A percentile compares a stretch with the other conserved stretches of the same genome.
Conservation (phyloP, 2,113 vertebrate genomes). For the Alaudala cheleensis region DNA sequence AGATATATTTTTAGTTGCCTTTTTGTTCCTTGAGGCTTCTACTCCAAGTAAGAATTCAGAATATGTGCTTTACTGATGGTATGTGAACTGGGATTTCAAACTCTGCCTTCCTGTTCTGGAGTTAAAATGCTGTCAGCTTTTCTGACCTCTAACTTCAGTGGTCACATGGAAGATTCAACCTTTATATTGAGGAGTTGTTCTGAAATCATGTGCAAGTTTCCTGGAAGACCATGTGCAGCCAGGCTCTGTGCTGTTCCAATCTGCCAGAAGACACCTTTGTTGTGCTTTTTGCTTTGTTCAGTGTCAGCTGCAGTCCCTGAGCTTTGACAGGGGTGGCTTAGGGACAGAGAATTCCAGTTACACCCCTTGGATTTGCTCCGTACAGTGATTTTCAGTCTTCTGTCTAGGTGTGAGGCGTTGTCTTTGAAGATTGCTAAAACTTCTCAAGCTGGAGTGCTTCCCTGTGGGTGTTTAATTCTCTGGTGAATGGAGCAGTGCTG, state of each 20-base stretch:
- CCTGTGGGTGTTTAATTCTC: background rate
- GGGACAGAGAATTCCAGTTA: background rate
- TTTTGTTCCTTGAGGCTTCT: background rate
- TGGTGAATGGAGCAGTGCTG: background rate
- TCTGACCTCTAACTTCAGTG: background rate
- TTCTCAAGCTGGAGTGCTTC: background rate
- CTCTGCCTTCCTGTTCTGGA: background rate
- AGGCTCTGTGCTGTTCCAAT: background rate
- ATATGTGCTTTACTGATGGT: background rate
- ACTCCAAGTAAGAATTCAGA: background rate
- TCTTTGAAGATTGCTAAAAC: background rate
- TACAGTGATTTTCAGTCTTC: background rate
- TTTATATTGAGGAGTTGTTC: background rate
- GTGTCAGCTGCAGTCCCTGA: background rate
- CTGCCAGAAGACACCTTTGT: background rate
- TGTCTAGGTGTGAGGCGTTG: rapidly evolving
- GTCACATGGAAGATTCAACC: background rate
- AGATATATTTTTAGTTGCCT: slow-evolving; percentile 77
- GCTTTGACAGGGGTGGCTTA: background rate
- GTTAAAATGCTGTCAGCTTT: background rate
- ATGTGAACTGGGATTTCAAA: background rate
- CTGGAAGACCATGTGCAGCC: background rate
- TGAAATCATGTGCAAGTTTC: background rate
- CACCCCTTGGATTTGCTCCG: background rate
- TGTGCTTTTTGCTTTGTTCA: background rate